Base-by-base conservation (phyloP, 2,888 invertebrate genomes). In the Neria commutata region DNA sequence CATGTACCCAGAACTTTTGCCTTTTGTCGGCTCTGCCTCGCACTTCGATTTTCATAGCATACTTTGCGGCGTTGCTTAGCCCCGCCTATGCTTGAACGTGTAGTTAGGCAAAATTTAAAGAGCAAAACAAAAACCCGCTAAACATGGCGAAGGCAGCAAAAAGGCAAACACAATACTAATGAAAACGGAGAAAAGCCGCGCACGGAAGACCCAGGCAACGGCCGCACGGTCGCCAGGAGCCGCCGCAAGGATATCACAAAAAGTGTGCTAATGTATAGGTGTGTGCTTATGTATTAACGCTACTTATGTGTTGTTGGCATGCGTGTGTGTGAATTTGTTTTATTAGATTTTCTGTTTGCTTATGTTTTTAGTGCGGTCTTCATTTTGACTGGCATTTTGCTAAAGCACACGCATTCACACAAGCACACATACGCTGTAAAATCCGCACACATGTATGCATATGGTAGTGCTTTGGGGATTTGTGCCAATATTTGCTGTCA, bases 81-180 rank as follows among this genome's bases (percentile, higher is more conserved):
- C 37, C 50, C 50, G 42, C 37, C 33, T 26, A 25, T 4, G 11
- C 37, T 40, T 19, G 21, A 46, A 3, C n/a, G 21, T 23, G 25
- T 2, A 14, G 11, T 46, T 2, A 21, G n/a, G n/a, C n/a, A 14
- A 68, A 68, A 71, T 64, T 58, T 63, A 54, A 53, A 60, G 72
- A 73, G 72, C 74, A 74, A 73, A 74, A 73, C 73, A 72, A 72
- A 73, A 63, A 56, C 25, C 23, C 45, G 23, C 54, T 73, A 67
- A 63, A 57, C 4, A 40, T n/a, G 34, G 54, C 42, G 55, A 54
- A 29, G 60, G 53, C 53, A 51, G 17, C 26, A 24, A 56, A 34
- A 60, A 47, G 47, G 23, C 46, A 53, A 33, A 47, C 34, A 17
- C 16, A 37, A 37, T 14, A 29, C 11, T 29, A 6, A 6, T 29